These are phyloP conservation scores for Siniperca knerii DNA, from an alignment of 2,113 vertebrate species.

Conservation along the genomic window DNA sequence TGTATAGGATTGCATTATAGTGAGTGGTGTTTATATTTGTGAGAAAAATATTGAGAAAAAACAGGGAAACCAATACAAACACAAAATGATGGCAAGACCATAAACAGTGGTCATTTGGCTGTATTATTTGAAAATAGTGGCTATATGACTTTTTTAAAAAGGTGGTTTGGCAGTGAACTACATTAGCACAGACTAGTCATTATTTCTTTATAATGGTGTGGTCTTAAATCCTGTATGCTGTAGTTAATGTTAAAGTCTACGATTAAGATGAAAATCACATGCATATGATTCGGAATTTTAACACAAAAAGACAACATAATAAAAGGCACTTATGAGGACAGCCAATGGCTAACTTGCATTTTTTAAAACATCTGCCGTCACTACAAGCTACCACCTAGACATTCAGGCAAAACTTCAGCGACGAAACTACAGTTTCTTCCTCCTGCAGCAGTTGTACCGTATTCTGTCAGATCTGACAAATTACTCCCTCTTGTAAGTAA, in stretches of 20 bases:
- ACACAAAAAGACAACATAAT: neutral
- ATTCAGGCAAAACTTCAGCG: neutral
- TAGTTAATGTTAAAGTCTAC: neutral
- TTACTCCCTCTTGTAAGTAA: neutral
- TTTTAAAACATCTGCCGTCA: constrained; percentile 3
- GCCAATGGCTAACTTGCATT: neutral
- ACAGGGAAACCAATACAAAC: neutral
- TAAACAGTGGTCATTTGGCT: neutral
- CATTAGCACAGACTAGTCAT: neutral
- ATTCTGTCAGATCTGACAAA: neutral
- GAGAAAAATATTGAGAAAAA: neutral
- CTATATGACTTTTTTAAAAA: neutral
- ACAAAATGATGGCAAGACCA: neutral
- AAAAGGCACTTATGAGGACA: neutral
- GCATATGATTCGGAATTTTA: neutral
- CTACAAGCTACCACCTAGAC: neutral
- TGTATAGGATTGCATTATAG: neutral
- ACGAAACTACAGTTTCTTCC: neutral
- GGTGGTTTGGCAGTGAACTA: neutral
- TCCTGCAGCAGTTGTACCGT: neutral
- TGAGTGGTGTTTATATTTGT: neutral
- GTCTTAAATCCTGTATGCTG: neutral
- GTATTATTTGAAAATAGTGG: neutral
- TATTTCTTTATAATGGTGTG: neutral
- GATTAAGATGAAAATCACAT: neutral